These are phyloP conservation scores for Troides oblongomaculatus DNA, from an alignment of 2,888 invertebrate species.

Conservation along the genomic window DNA sequence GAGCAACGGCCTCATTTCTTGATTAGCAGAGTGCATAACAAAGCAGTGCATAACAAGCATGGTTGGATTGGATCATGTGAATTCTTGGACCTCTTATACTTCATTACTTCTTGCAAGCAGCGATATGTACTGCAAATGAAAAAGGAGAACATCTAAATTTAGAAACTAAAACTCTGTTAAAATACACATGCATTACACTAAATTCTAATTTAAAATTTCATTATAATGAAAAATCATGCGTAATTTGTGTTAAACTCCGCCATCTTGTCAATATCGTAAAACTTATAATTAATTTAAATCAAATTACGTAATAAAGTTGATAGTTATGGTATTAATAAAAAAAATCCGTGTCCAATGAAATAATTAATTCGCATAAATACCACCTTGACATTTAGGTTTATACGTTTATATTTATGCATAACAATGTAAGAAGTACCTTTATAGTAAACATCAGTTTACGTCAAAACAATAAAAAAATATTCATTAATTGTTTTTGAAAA, in stretches of 20 bases:
- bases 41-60: too few species aligned
- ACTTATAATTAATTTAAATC: neutral
- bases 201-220: neutral
- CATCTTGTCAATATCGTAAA: neutral
- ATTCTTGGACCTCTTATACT: too few species aligned
- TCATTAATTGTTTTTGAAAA: neutral
- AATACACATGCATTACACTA: too few species aligned
- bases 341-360: neutral
- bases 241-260: neutral
- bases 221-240: neutral
- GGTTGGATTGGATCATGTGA: too few species aligned
- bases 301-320: neutral
- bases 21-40: too few species aligned
- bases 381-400: conserved; percentile 1
- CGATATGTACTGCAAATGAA: too few species aligned
- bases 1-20: too few species aligned
- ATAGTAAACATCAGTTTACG: neutral
- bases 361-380: neutral
- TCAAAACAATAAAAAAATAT: neutral
- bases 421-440: neutral
- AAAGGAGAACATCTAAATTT: too few species aligned
- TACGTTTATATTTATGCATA: neutral
- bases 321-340: neutral
- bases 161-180: too few species aligned
- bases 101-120: too few species aligned